Base-by-base conservation (phyloP, 2,888 invertebrate genomes). In the Himalopsyche kuldschensis region DNA sequence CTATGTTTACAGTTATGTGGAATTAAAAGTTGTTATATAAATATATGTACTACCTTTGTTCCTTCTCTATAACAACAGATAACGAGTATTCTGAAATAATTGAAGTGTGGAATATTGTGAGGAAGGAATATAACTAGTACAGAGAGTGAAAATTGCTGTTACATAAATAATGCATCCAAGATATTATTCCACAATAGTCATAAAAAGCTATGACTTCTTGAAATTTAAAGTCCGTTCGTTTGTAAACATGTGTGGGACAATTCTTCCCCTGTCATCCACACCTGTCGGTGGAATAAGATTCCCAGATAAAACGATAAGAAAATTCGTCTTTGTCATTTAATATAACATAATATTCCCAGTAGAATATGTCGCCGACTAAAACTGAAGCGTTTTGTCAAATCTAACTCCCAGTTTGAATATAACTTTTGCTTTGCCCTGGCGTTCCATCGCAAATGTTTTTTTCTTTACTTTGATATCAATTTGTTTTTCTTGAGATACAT, bases 271-370 rank as follows among this genome's bases (percentile, higher is more conserved):
- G 82, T 78, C 82, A 78, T 30, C 78, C 78, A 32, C 82, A 82
- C 82, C 82, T 82, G 82, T 46, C 27, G 24, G 31, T 30, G 41
- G 35, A 31, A 69, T 41, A 82, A 30, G 35, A 78, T n/a, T 55
- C 55, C 55, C 78, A 35, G 81, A 81, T 55, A 69, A 55, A 79
- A 69, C 47, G 79, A 79, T 48, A 78, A 79, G 75, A 77, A 35
- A 78, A 82, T 82, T 47, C 78, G 81, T 82, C 81, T 82, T 82
- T 82, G 81, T 78, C 79, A 41, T 82, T 79, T 82, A 78, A 48
- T 82, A 82, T 79, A 79, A 82, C 75, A 79, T 79, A 63, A 82
- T 79, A 69, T 78, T 63, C 78, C 48, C 77, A 5, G 41, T 24
- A 32, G 81, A 46, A 76, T 81, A 48, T 47, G 48, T 80, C n/a